Base-by-base conservation (phyloP, 2,113 vertebrate genomes). In the Myanophis thanlyinensis region DNA sequence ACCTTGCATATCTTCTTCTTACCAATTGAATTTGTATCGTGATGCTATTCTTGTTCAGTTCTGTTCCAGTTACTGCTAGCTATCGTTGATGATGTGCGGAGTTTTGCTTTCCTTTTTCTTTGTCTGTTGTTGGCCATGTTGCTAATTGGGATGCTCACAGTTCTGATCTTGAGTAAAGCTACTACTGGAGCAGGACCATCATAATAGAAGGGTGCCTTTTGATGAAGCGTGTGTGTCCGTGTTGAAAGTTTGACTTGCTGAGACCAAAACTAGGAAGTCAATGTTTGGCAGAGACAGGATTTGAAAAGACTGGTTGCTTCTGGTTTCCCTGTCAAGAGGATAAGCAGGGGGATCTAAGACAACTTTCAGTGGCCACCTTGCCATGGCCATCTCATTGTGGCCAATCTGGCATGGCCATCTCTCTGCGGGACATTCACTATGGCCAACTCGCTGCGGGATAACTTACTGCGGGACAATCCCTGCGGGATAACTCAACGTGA, bases 201-300 rank as follows among this genome's bases (percentile, higher is more conserved):
- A 0, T 93, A 94, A 94, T 91, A 93, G 73, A 94, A 93, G 96
- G 95, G 95, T 97, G 95, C 95, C 96, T 97, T 93, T 96, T 94
- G 94, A 94, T 4, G 87, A 8, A 92, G 49, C 10, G 53, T 88
- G 9, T 53, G 3, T 91, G 90, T 56, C 3, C 0, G 27, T 53
- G 30, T 86, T 30, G 35, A 59, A 13, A 56, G 51, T 53, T 80
- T n/a, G 48, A 22, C 15, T 89, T 6, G 9, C 59, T 44, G 30
- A 62, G 54, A 62, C 46, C 46, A 44, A 92, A 80, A 88, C 6
- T 12, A 4, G 25, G 5, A 4, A 0, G 48, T 49, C 18, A n/a
- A 40, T 46, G 22, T 25, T 52, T 44, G 62, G 49, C 59, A 22
- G 46, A 54, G 4, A 23, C 11, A 9, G 40, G 49, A 5, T 52